Conservation (phyloP, 2,113 vertebrate genomes). For the Mastomys natalensis region DNA sequence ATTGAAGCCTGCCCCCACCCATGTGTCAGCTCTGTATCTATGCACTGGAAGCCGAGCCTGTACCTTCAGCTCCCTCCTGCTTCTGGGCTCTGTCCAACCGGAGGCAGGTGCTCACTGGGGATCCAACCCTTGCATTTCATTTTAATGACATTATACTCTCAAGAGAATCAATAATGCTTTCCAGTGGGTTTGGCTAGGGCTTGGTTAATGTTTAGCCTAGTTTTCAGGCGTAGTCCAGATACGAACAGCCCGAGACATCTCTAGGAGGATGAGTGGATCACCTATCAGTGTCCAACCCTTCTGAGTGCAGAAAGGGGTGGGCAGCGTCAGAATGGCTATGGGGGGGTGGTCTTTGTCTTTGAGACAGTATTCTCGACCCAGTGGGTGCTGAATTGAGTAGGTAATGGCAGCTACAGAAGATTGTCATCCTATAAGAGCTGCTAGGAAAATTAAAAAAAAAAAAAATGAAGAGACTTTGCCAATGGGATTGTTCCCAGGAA, state of each 20-base stretch:
- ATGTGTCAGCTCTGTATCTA: not conserved
- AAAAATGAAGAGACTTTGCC: not conserved
- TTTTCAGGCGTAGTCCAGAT: not conserved
- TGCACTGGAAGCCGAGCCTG: not conserved
- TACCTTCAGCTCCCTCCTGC: not conserved
- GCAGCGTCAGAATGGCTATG: fast-evolving
- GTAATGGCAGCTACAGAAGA: not conserved
- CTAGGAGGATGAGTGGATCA: not conserved
- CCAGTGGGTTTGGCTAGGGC: not conserved
- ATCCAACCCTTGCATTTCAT: fast-evolving
- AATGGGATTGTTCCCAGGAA: not conserved
- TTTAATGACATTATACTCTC: not conserved
- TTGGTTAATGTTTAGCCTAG: slow-evolving; percentile 67
- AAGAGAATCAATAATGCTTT: slow-evolving; percentile 41
- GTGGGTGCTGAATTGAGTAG: fast-evolving
- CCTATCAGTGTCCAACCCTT: not conserved
- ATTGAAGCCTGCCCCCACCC: not conserved
- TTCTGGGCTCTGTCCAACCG: not conserved
- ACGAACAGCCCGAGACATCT: not conserved
- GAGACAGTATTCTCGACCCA: not conserved
- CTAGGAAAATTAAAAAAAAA: not conserved
- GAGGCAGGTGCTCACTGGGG: not conserved
- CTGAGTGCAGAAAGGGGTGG: not conserved
- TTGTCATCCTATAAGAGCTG: not conserved
- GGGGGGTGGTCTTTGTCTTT: not conserved